Evolutionary conservation across 2,888 invertebrate species (phyloP), one percentile per base, ranked within the genome.

Genomic region (Eupithecia insigniata): DNA sequence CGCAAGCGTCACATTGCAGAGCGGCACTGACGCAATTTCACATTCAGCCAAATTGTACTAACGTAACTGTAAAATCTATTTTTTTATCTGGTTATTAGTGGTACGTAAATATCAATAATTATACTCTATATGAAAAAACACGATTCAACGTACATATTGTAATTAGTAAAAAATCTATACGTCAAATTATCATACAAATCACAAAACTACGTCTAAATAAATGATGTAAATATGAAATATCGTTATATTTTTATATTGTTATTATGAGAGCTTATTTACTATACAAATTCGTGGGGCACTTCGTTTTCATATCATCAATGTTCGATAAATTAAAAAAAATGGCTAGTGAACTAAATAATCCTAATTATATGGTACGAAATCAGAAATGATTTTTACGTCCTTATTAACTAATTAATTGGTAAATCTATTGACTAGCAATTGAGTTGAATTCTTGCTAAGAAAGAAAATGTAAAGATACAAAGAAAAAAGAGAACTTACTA

Each of bases 241-340:
- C 84, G 76, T 75, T 73, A 74, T 78, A 74, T 69, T 79, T 43
- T 77, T 73, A 72, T 77, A 78, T 76, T 69, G 72, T 74, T 85
- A 84, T 81, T 79, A 79, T 84, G 86, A 86, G 88, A 87, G 83
- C 89, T 90, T 91, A 91, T 79, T 84, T 89, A 89, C 82, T 85
- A 86, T 87, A 90, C 90, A 92, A 92, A 92, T 92, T 92, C 92
- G 90, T 91, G 91, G 91, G 91, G 91, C 90, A 91, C 89, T 90
- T 85, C 79, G 84, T 88, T 83, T 82, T 84, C 61, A 55, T 65
- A 67, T 60, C 16, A 70, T 72, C 64, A 74, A 76, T 77, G 70
- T 74, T 72, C 62, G 72, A 75, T 74, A 36, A 67, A 71, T 81
- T 82, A 83, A 80, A 83, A 81, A 69, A 69, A 46, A 79, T 79